Base-by-base conservation (phyloP, 2,113 vertebrate genomes). In the Rhineura floridana region DNA sequence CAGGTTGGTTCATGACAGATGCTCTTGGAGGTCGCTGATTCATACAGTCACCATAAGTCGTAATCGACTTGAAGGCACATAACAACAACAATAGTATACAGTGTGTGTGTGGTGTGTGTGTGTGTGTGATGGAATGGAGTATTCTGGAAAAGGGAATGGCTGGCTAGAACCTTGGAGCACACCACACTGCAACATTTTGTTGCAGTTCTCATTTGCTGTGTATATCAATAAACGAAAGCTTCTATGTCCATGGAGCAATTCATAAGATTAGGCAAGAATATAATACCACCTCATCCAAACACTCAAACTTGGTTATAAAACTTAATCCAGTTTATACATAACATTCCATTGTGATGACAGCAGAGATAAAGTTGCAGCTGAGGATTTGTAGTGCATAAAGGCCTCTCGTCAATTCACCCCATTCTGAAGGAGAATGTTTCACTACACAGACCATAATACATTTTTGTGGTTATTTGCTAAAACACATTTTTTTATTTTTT, bases 401-500 rank as follows among this genome's bases (percentile, higher is more conserved):
- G 25, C 42, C 19, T 36, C n/a, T 83, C 63, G 5, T 15, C 52
- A 86, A 85, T 2, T 75, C 70, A 63, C 21, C 17, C 67, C 44
- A n/a, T 72, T 82, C 65, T 1, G 0, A 62, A 1, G 2, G 30
- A 50, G 46, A 63, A 3, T 19, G 36, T 80, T 88, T 59, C 33
- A 3, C 75, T 55, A 46, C 50, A 17, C 63, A 77, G 6, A 79
- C 65, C 82, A 82, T 30, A 87, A 88, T 7, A 86, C 39, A 77
- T 78, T 19, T 69, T 83, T 87, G 23, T 46, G 7, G 39, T 65
- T 87, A 13, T 84, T 93, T 65, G 77, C 63, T 87, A 87, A 82
- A 82, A 80, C 39, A 85, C 75, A 62, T 87, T 88, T 86, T 91
- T 75, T 81, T 86, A 62, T 86, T 87, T 92, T 59, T 83, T 78